Conservation (phyloP, 1,140 invertebrate species). For the Sitobion miscanthi region DNA sequence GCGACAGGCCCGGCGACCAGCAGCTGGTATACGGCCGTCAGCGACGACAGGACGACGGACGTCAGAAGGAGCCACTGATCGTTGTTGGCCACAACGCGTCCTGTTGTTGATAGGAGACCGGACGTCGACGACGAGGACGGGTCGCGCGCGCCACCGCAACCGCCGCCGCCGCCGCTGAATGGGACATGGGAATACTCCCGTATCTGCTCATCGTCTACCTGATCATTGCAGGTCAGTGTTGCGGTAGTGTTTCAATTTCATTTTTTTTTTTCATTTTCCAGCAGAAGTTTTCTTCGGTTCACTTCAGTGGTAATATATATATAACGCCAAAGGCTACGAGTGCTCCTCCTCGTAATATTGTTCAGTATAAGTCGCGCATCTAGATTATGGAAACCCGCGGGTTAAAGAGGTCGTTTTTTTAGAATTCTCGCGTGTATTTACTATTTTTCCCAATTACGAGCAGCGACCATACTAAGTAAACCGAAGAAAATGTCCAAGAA, state of each 20-base stretch:
- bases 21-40: neutral
- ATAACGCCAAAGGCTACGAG: too few relatives aligned
- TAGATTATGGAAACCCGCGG: too few relatives aligned
- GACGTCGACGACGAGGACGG: constrained; percentile 23
- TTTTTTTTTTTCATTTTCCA: neutral
- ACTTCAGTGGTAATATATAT: neutral
- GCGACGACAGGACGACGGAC: constrained; percentile 2
- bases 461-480: too few relatives aligned
- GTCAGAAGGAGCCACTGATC: neutral
- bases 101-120: neutral
- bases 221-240: constrained; percentile 35
- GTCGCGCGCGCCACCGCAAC: constrained; percentile 36
- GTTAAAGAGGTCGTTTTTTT: neutral
- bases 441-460: too few relatives aligned
- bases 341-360: too few relatives aligned
- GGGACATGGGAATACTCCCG: constrained; percentile 56
- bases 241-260: neutral
- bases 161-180: constrained; percentile 51
- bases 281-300: neutral
- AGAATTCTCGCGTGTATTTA: neutral
- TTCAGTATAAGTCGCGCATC: too few relatives aligned
- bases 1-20: neutral
- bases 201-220: constrained; percentile 48
- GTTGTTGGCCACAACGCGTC: neutral
- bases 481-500: neutral